Percentiles rank a stretch among this genome's conserved stretches.
These are phyloP conservation scores for Limenitis arthemis DNA, from an alignment of 2,888 invertebrate genomes.

Conservation along the genomic window DNA sequence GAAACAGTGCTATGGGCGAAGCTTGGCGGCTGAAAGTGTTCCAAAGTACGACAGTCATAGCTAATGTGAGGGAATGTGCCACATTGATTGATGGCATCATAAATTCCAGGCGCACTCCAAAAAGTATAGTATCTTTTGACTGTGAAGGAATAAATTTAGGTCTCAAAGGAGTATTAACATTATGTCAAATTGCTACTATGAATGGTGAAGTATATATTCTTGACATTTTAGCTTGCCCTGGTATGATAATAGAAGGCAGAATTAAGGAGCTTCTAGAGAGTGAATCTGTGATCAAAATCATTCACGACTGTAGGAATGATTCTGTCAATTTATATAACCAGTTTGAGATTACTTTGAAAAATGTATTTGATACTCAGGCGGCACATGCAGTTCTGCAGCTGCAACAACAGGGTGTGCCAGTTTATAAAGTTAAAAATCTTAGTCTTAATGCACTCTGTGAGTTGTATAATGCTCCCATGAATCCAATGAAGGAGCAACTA, in stretches of 20 bases:
- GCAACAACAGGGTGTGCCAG: slow-evolving; percentile 91
- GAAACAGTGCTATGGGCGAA: slow-evolving; percentile 73
- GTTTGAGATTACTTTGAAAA: slow-evolving; percentile 85
- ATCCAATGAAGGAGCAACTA: slow-evolving; percentile 92
- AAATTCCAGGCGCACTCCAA: slow-evolving; percentile 66
- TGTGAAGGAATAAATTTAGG: slow-evolving; percentile 96
- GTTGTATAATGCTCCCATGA: slow-evolving; percentile 88
- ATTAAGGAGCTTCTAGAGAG: slow-evolving; percentile 86
- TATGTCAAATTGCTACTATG: slow-evolving; percentile 88
- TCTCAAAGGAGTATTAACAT: slow-evolving; percentile 87
- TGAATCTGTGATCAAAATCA: slow-evolving; percentile 87
- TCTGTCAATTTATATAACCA: slow-evolving; percentile 90
- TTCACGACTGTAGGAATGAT: slow-evolving; percentile 94
- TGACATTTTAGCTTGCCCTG: slow-evolving; percentile 89
- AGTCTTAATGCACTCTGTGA: slow-evolving; percentile 94
- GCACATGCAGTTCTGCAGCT: slow-evolving; percentile 93
- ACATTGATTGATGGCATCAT: slow-evolving; percentile 83
- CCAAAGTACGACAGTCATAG: slow-evolving; percentile 86
- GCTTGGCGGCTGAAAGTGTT: slow-evolving; percentile 87
- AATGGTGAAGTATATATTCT: slow-evolving; percentile 89
- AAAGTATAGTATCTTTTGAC: slow-evolving; percentile 85
- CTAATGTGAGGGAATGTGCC: slow-evolving; percentile 83
- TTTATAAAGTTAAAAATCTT: slow-evolving; percentile 95
- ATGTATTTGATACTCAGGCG: slow-evolving; percentile 94
- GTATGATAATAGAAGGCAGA: slow-evolving; percentile 83